Percentiles rank a stretch among this genome's conserved stretches.
Evolutionary conservation across 2,888 invertebrate genomes (phyloP).

Genomic region (Drosophila neutralis): DNA sequence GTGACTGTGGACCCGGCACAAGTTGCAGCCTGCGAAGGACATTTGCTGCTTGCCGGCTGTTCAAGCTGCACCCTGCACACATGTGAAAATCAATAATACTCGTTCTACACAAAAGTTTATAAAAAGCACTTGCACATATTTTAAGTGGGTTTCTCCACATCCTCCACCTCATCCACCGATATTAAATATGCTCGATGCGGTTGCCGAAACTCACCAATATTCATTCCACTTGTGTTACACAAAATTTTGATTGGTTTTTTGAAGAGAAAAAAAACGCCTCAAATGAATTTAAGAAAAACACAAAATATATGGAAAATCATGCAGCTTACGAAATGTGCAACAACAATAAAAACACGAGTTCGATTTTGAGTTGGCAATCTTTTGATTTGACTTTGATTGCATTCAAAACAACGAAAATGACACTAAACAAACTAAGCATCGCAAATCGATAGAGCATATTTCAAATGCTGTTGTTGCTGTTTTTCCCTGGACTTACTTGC

Average conservation of each 20-base stretch:
- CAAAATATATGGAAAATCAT: conserved; percentile 31
- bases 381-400: conserved; percentile 60
- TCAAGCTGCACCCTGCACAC: conserved; percentile 40
- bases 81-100: conserved; percentile 66
- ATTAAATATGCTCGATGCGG: neutral
- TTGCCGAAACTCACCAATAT: conserved; percentile 52
- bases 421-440: conserved; percentile 46
- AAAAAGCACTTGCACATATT: conserved; percentile 11
- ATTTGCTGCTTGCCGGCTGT: conserved; percentile 55
- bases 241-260: conserved; percentile 29
- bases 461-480: conserved; percentile 34
- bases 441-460: conserved; percentile 60
- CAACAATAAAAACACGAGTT: conserved; percentile 18
- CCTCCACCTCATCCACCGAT: neutral
- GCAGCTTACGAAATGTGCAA: conserved; percentile 37
- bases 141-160: neutral
- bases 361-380: conserved; percentile 30
- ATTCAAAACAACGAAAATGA: conserved; percentile 29
- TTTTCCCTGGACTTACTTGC: conserved; percentile 41
- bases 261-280: neutral
- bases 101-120: neutral
- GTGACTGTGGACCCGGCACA: conserved; percentile 55
- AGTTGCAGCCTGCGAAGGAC: conserved; percentile 71
- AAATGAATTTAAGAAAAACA: conserved; percentile 12
- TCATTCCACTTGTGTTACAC: conserved; percentile 64